Percentiles rank a stretch among this genome's conserved stretches.
These are phyloP conservation scores for Aricia artaxerxes DNA, from an alignment of 2,888 invertebrate species.

Conservation along the genomic window DNA sequence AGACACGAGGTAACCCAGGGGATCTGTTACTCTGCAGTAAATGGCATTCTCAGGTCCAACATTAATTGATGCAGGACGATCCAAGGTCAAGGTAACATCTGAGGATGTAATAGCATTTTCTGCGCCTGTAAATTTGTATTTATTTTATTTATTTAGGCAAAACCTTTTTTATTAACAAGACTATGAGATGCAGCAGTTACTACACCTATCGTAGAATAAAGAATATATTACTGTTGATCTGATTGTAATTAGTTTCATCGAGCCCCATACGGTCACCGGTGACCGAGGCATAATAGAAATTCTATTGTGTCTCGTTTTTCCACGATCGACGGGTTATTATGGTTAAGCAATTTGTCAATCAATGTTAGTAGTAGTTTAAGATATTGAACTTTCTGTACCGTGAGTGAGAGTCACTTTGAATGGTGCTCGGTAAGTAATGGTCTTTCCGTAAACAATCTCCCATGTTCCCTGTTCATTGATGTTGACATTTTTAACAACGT, in stretches of 20 bases:
- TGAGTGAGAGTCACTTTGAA: slow-evolving; percentile 45
- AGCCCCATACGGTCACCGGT: too few relatives aligned
- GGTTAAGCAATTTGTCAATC: too few relatives aligned
- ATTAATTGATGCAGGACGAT: slow-evolving; percentile 46
- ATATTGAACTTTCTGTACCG: neutral
- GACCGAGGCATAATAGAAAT: too few relatives aligned
- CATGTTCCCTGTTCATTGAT: slow-evolving; percentile 52
- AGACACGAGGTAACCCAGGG: slow-evolving; percentile 46
- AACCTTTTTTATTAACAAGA: neutral
- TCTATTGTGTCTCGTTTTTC: too few relatives aligned
- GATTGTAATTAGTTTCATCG: too few relatives aligned
- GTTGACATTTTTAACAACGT: slow-evolving; percentile 48
- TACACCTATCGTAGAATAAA: too few relatives aligned
- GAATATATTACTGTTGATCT: too few relatives aligned
- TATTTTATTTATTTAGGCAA: neutral
- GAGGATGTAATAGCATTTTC: neutral
- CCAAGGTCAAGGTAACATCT: slow-evolving; percentile 44
- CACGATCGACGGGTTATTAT: too few relatives aligned
- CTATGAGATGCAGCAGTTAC: too few relatives aligned
- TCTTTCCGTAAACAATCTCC: slow-evolving; percentile 57
- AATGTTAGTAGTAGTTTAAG: neutral
- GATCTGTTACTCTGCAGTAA: slow-evolving; percentile 58
- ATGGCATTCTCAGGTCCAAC: slow-evolving; percentile 59
- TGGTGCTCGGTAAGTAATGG: slow-evolving; percentile 51
- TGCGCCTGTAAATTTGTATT: slow-evolving; percentile 6